Base-by-base conservation (phyloP, 2,888 invertebrate genomes). In the Aphodius granarius region DNA sequence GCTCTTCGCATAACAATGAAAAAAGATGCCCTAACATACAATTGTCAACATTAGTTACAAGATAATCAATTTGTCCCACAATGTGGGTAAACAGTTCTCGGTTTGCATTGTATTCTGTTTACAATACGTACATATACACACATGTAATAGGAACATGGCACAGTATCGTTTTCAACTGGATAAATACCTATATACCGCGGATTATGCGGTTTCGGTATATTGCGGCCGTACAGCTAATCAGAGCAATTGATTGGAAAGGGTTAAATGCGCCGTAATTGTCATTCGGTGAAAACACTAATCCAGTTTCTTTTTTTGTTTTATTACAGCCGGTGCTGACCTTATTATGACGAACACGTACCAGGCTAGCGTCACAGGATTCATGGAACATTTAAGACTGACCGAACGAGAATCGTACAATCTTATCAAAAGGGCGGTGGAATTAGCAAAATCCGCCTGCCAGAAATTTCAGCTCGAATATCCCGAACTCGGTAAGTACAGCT, bases 321-420 rank as follows among this genome's bases (percentile, higher is more conserved):
- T 81, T 87, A 81, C 88, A 92, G 96, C 95, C 84, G 97, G 97
- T 18, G 94, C 97, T 64, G 94, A 97, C 84, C 88, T 97, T 77
- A 92, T 98, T 81, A 91, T 94, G 84, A 97, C 97, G 63, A 94
- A 95, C 83, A 96, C 96, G 66, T 98, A 97, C 87, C 97, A 98
- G 88, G 94, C 96, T 4, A 94, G 94, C 73, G 89, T 94, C 75
- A 91, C 91, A 73, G 94, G 96, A 5, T 95, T 96, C 84, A 88
- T 91, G 82, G 90, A 94, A 84, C 91, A 95, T 87, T 88, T 96
- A 78, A 91, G 92, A 21, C 85, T 96, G 73, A 89, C 90, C 66
- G 89, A 91, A 80, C 90, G 92, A 77, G 90, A 94, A 83, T 93
- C 94, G 75, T 88, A 92, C 79, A 89, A 91, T 75, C 89, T 96